These are phyloP conservation scores for Thaumetopoea pityocampa DNA, from an alignment of 1,140 invertebrate genomes.

Conservation along the genomic window DNA sequence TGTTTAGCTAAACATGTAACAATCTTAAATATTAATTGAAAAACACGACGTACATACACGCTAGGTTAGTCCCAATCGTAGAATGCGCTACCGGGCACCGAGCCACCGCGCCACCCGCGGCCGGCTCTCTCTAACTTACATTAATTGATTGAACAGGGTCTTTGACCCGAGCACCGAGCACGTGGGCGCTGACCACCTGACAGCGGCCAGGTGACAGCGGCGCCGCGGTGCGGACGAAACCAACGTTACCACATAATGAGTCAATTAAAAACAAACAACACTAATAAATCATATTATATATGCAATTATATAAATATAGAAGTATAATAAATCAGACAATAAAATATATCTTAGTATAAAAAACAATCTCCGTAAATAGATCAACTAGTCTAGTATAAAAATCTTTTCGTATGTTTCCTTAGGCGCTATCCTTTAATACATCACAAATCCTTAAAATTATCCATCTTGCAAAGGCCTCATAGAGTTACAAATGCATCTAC, in stretches of 20 bases:
- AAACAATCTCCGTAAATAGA: slow-evolving; percentile 78
- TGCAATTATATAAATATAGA: slow-evolving; percentile 71
- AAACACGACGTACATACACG: slow-evolving; percentile 75
- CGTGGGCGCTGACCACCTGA: too few species aligned
- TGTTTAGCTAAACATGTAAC: slow-evolving; percentile 77
- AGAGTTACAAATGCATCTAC: slow-evolving; percentile 76
- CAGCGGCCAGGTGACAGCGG: too few species aligned
- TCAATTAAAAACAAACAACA: slow-evolving; percentile 77
- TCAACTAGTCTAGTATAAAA: slow-evolving; percentile 77
- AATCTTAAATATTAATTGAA: slow-evolving; percentile 76
- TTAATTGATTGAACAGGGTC: slow-evolving; percentile 68
- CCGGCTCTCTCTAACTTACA: slow-evolving; percentile 60
- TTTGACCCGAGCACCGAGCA: slow-evolving; percentile 65
- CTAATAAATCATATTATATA: slow-evolving; percentile 75
- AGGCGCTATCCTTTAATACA: slow-evolving; percentile 77
- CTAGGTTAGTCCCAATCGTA: slow-evolving; percentile 78
- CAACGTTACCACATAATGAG: slow-evolving; percentile 69
- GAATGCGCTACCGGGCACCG: slow-evolving; percentile 77
- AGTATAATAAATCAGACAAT: slow-evolving; percentile 77
- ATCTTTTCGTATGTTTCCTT: slow-evolving; percentile 77
- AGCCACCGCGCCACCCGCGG: slow-evolving; percentile 72
- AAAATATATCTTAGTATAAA: slow-evolving; percentile 77
- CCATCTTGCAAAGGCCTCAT: slow-evolving; percentile 76
- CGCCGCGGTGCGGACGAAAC: too few species aligned
- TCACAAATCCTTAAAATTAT: slow-evolving; percentile 76